Evolutionary conservation across 2,113 vertebrate genomes (phyloP).

Genomic region (Myiagra hebetior): DNA sequence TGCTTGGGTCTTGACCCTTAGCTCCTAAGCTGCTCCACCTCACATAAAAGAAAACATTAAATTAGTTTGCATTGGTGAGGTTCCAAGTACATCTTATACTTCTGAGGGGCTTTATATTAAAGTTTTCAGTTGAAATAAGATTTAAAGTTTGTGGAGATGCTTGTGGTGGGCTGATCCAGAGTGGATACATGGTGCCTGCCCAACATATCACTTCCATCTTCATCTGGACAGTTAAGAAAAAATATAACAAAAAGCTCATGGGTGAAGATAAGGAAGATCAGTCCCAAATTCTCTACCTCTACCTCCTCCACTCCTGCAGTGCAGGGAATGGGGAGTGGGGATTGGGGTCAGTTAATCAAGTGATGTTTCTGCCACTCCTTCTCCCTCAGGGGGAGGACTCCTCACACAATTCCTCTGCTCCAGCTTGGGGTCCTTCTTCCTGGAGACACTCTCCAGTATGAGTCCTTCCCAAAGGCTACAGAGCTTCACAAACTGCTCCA

Average conservation of each 20-base stretch:
- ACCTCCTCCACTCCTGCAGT: not conserved
- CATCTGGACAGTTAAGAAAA: not conserved
- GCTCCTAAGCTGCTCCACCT: not conserved
- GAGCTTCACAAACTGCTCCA: not conserved
- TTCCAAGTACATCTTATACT: not conserved
- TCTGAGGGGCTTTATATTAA: not conserved
- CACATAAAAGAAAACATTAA: not conserved
- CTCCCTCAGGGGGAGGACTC: not conserved
- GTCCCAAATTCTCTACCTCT: not conserved
- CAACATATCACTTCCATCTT: not conserved
- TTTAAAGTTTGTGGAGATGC: not conserved
- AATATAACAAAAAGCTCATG: not conserved
- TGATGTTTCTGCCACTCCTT: not conserved
- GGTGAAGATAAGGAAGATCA: not conserved
- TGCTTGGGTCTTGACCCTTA: not conserved
- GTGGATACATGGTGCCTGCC: not conserved
- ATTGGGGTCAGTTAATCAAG: not conserved
- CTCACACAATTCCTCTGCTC: not conserved
- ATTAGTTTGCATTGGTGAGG: not conserved
- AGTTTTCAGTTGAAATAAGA: not conserved
- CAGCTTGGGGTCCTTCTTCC: fast-evolving
- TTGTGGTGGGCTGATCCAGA: not conserved
- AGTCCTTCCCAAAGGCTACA: not conserved
- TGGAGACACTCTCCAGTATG: not conserved
- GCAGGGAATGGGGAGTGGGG: not conserved